Evolutionary conservation across 2,797 vertebrate species (phyloP), one percentile per base, ranked within the genome.

Genomic region (Glossophaga mutica): DNA sequence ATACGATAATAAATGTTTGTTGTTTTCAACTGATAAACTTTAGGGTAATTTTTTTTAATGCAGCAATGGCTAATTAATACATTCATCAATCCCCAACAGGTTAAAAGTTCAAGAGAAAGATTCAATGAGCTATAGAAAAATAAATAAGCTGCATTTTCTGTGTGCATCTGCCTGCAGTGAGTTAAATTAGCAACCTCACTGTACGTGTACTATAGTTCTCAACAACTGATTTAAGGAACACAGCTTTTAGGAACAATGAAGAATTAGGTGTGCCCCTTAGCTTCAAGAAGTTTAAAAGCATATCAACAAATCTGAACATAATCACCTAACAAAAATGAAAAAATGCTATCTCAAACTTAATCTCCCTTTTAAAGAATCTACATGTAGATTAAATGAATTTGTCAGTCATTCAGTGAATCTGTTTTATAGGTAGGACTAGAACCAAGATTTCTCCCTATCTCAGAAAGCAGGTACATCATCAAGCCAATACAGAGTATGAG

Each of bases 221-320:
- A 62, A 74, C 39, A 52, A 22, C 15, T 87, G 32, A 94, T 16
- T 90, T 22, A 50, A 93, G 37, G 76, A 59, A 26, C 24, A 52
- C 11, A 2, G 1, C 68, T 86, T 90, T 52, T 68, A 86, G 76
- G 71, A 88, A 96, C 29, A 88, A 73, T 90, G 50, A 94, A 95
- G 37, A 92, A 94, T 48, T 81, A 42, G n/a, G 24, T 79, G 37
- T 50, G n/a, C 22, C 83, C 46, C 62, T 94, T 65, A 78, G 62
- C 74, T 67, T 85, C 57, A 88, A 65, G 48, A 37, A 90, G 29
- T 90, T 83, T 89, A 78, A 91, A 91, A 71, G 70, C 22, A 32
- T 82, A 82, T 79, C 37, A 65, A 46, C 32, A 91, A 83, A 83
- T n/a, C 68, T 21, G 48, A 76, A 92, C 42, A 46, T 8, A 90